Conservation (phyloP, 2,888 invertebrate genomes). For the Zygogramma bicolorata region DNA sequence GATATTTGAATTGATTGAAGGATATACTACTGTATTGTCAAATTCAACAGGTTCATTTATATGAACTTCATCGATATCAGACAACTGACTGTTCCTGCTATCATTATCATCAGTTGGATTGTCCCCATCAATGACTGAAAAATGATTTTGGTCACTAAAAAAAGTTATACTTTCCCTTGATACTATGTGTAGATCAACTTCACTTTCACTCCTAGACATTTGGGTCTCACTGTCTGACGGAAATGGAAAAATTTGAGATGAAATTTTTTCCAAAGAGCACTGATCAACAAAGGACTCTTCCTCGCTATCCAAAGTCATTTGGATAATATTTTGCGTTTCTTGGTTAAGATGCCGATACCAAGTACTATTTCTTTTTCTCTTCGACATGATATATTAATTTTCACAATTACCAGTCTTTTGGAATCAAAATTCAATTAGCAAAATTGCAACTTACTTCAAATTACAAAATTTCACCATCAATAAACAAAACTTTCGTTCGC, state of each 20-base stretch:
- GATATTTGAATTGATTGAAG: background rate
- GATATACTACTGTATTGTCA: background rate
- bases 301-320: background rate
- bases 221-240: too few species aligned
- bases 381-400: background rate
- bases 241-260: too few species aligned
- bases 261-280: background rate
- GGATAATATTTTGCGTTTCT: background rate
- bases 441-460: background rate
- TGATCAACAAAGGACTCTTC: background rate
- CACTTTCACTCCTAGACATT: too few species aligned
- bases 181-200: too few species aligned
- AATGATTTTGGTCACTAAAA: too few species aligned
- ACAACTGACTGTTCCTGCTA: background rate
- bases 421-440: background rate
- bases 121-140: background rate
- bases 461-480: background rate
- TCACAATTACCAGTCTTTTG: background rate
- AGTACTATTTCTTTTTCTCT: constrained; percentile 7
- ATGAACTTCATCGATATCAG: background rate
- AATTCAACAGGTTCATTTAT: background rate
- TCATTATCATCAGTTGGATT: background rate
- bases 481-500: background rate
- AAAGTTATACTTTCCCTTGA: too few species aligned
- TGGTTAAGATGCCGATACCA: constrained; percentile 9